Evolutionary conservation across 2,113 vertebrate genomes (phyloP), one percentile per base, ranked within the genome.

Genomic region (Tupaia tana): DNA sequence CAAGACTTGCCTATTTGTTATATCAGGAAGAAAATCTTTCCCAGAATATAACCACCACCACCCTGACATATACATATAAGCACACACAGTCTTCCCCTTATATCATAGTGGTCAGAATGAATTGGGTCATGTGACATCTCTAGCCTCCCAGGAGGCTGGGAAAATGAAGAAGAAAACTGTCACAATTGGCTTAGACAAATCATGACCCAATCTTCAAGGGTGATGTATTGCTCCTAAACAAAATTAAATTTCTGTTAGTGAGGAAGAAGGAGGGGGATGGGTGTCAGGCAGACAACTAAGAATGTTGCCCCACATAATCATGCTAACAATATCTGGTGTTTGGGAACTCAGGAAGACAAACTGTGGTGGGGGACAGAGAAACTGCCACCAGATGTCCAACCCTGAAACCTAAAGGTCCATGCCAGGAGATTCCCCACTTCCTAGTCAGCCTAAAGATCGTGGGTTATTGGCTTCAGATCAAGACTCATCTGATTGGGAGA

Each of bases 141-240:
- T 89, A 66, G 61, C 20, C 82, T 96, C 34, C 71, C 24, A 12
- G 61, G 29, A 95, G 79, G 27, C 79, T 86, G 54, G 71, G 75
- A 83, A 97, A 93, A 91, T 81, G 61, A 24, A 94, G 82, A 95
- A 89, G 74, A 91, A 95, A 95, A 86, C 87, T 82, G 34, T 90
- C 34, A 43, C 85, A 95, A 93, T 75, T 96, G 77, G n/a, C 79
- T 96, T 94, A 89, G 54, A 70, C 52, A 94, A 83, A 95, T 93
- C 77, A 29, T 64, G 67, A 95, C 84, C 43, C n/a, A 22, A 58
- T 86, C 66, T 31, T 43, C 79, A 58, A 24, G 63, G 22, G 85
- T 91, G 59, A 90, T 15, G 15, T 71, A 78, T 75, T 89, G 74
- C 59, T 96, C 34, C 64, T 54, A 67, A 59, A 92, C 70, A 83